These are phyloP conservation scores for Drosophila quinaria DNA, from an alignment of 2,888 invertebrate species.

Conservation along the genomic window DNA sequence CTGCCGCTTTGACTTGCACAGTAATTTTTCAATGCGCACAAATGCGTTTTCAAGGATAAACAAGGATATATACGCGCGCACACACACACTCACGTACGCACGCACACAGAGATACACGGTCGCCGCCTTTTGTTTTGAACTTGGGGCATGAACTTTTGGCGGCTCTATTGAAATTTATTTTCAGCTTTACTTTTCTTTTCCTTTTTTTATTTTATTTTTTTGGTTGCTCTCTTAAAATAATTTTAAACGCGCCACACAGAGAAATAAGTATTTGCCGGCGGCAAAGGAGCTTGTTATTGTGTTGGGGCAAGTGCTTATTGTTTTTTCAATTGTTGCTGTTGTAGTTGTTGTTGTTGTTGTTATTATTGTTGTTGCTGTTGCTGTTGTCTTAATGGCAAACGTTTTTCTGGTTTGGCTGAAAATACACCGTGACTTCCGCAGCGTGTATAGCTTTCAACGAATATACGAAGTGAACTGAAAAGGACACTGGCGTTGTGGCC, in stretches of 20 bases:
- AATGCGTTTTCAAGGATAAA: constrained; percentile 58
- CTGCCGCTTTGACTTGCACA: constrained; percentile 44
- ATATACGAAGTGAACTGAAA: constrained; percentile 82
- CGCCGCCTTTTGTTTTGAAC: constrained; percentile 46
- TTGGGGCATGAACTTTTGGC: constrained; percentile 55
- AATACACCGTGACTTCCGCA: constrained; percentile 55
- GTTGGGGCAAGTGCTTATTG: constrained; percentile 39
- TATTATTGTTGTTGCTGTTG: constrained; percentile 14
- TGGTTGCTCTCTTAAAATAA: constrained; percentile 31
- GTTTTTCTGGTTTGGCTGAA: constrained; percentile 4
- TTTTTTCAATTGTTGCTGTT: constrained; percentile 36
- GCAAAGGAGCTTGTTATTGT: constrained; percentile 38
- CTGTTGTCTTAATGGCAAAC: constrained; percentile 13
- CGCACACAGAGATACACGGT: constrained; percentile 9
- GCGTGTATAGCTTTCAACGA: constrained; percentile 81
- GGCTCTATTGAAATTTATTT: constrained; percentile 31
- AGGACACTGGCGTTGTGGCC: constrained; percentile 54
- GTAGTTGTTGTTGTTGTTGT: constrained; percentile 17
- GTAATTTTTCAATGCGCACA: constrained; percentile 44
- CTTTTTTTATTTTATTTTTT: not conserved
- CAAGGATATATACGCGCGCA: constrained; percentile 37
- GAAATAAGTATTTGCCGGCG: constrained; percentile 42
- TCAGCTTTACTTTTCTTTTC: not conserved
- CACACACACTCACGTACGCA: constrained; percentile 2
- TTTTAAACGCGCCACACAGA: constrained; percentile 14